Percentiles rank a stretch among this genome's conserved stretches.
These are phyloP conservation scores for Dysdera silvatica DNA, from an alignment of 1,140 invertebrate species.

Conservation along the genomic window DNA sequence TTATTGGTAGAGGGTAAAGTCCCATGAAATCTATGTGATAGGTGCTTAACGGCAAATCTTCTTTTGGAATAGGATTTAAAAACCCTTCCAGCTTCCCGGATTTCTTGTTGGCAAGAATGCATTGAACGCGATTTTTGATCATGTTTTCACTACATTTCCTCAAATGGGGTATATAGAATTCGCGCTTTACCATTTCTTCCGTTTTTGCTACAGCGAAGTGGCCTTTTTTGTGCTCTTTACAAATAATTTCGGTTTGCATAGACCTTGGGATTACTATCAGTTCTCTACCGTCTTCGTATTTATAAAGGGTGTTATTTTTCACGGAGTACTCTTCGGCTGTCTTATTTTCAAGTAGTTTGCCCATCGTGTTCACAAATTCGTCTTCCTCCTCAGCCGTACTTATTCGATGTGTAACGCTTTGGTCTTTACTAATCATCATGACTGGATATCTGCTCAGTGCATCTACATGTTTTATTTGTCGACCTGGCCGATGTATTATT, in stretches of 20 bases:
- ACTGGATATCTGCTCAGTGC: conserved; percentile 2
- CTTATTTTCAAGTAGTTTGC: not conserved
- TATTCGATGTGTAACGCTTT: not conserved
- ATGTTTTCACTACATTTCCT: not conserved
- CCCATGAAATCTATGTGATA: conserved; percentile 1
- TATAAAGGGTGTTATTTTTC: not conserved
- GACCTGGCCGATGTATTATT: conserved; percentile 2
- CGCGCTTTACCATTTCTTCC: not conserved
- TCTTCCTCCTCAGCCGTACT: not conserved
- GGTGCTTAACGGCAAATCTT: not conserved
- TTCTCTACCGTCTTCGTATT: not conserved
- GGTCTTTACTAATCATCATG: not conserved
- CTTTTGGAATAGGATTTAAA: not conserved
- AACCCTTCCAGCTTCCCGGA: not conserved
- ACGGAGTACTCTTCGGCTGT: not conserved
- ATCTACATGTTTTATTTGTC: conserved; percentile 8
- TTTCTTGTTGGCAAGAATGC: not conserved
- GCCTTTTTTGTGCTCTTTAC: not conserved
- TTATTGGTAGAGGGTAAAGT: not conserved
- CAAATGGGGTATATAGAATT: not conserved
- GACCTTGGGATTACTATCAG: not conserved
- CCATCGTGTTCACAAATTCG: not conserved
- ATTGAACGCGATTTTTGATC: not conserved
- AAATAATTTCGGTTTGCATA: not conserved
- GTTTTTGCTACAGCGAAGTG: not conserved